phyloP scores from a whole-genome alignment of 2,888 invertebrate species.

The Spodoptera exigua region DNA sequence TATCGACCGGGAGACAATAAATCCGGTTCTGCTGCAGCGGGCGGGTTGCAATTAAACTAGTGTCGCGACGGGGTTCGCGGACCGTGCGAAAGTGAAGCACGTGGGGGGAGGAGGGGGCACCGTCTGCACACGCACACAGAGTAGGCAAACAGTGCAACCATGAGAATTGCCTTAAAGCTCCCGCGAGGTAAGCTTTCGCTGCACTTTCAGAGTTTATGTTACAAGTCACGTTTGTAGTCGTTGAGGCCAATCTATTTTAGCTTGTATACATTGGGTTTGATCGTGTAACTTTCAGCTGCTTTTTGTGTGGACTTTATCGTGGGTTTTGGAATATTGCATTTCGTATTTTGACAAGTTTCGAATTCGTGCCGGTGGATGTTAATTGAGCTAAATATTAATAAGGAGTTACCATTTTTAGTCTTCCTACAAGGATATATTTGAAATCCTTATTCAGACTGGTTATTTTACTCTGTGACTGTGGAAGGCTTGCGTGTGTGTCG shows the following conservation, averaged over 20 bases:
- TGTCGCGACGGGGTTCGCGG: conserved; percentile 86
- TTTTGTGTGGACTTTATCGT: too few relatives aligned
- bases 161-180: conserved; percentile 19
- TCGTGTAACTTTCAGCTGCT: too few relatives aligned
- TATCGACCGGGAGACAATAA: conserved; percentile 86
- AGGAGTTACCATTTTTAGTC: conserved; percentile 16
- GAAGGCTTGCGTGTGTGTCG: conserved; percentile 39
- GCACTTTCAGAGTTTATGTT: conserved; percentile 3
- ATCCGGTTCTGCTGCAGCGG: conserved; percentile 85
- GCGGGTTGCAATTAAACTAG: conserved; percentile 87
- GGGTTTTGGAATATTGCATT: too few relatives aligned
- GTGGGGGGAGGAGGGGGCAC: conserved; percentile 61
- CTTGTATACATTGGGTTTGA: too few relatives aligned
- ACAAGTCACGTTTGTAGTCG: too few relatives aligned
- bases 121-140: conserved; percentile 58
- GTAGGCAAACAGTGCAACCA: conserved; percentile 35
- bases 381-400: too few relatives aligned
- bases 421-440: conserved; percentile 14
- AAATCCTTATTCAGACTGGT: conserved; percentile 46
- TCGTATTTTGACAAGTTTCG: too few relatives aligned
- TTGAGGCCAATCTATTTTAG: too few relatives aligned
- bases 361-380: too few relatives aligned
- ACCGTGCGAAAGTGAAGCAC: conserved; percentile 87
- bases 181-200: conserved; percentile 8
- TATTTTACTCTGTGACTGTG: conserved; percentile 41